phyloP scores from a whole-genome alignment of 2,113 vertebrate species.

The Myrmecobius fasciatus region DNA sequence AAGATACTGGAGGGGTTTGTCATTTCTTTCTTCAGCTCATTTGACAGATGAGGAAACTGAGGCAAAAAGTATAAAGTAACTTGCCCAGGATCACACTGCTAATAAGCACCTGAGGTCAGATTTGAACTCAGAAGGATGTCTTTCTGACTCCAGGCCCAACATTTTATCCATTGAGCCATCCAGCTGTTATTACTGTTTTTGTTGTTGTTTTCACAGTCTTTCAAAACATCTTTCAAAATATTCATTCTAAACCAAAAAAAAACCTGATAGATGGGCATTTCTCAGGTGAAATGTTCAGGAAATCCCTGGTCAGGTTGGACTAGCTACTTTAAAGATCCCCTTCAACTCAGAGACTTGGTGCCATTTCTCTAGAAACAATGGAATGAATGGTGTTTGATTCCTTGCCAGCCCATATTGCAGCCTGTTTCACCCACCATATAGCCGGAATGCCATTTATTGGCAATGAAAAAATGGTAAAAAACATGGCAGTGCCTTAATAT shows the following conservation, averaged over 20 bases:
- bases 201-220: not conserved
- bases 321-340: not conserved
- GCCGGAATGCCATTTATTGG: not conserved
- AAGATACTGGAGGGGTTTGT: no score
- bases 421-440: not conserved
- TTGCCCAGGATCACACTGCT: no score
- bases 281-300: not conserved
- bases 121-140: no score
- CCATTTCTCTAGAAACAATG: not conserved
- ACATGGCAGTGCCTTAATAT: not conserved
- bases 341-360: not conserved
- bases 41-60: no score
- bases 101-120: no score
- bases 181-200: no score
- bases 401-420: not conserved
- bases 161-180: no score
- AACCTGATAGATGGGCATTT: not conserved
- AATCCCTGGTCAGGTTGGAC: not conserved
- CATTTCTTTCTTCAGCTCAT: no score
- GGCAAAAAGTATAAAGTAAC: no score
- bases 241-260: not conserved
- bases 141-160: no score
- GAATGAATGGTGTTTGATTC: not conserved
- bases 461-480: not conserved
- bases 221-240: not conserved